A percentile compares a stretch with the other conserved stretches of the same genome.
phyloP scores from a whole-genome alignment of 2,888 invertebrate genomes.

The Cephus rjabovi region DNA sequence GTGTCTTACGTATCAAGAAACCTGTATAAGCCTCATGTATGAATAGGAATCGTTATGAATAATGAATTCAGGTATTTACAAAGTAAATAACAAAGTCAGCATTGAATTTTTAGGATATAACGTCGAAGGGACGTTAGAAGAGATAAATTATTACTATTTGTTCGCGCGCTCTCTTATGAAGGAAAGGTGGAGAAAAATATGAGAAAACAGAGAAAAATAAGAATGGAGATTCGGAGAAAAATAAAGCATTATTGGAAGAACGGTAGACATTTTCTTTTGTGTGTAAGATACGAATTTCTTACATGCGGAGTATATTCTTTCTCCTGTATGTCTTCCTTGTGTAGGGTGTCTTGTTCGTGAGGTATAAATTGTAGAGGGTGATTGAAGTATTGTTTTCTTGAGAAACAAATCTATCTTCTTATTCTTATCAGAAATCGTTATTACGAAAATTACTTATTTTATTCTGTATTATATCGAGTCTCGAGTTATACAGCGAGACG shows the following conservation, averaged over 20 bases:
- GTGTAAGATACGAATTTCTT: background rate
- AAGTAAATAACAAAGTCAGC: slow-evolving; percentile 23
- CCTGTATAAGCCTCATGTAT: too few relatives aligned
- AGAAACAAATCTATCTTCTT: background rate
- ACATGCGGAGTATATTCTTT: background rate
- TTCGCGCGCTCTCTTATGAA: slow-evolving; percentile 2
- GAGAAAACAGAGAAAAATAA: background rate
- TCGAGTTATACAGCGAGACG: background rate
- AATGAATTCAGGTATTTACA: slow-evolving; percentile 29
- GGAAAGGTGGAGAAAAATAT: background rate
- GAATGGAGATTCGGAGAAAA: background rate
- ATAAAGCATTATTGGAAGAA: background rate
- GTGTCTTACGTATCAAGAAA: slow-evolving; percentile 3
- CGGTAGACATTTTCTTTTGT: background rate
- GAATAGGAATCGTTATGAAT: slow-evolving; percentile 21
- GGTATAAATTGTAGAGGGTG: background rate
- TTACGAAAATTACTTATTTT: background rate
- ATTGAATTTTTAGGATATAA: slow-evolving; percentile 21
- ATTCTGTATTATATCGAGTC: background rate
- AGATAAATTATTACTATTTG: slow-evolving; percentile 24
- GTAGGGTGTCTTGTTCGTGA: too few relatives aligned
- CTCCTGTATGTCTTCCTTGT: background rate
- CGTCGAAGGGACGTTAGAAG: background rate
- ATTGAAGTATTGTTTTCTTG: background rate
- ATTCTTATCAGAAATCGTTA: background rate